Evolutionary conservation across 2,797 vertebrate genomes (phyloP).

Genomic region (Lophius americanus): DNA sequence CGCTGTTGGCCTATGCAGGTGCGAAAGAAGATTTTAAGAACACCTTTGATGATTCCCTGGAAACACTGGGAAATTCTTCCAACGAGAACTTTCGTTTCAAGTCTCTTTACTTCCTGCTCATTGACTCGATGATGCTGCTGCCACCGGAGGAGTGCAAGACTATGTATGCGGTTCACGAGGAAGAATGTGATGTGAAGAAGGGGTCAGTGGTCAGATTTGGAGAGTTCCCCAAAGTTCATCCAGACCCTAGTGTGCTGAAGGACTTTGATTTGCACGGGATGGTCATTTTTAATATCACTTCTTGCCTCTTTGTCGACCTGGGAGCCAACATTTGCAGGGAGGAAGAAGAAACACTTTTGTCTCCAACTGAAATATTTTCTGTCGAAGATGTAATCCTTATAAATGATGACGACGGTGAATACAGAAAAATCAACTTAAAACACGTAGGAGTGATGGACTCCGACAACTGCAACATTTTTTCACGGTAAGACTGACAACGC

Average conservation of each 20-base stretch:
- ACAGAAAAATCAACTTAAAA: slow-evolving; percentile 44
- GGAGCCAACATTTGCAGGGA: background rate
- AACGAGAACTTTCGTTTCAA: slow-evolving; percentile 67
- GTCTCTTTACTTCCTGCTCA: slow-evolving; percentile 72
- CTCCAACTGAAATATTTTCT: slow-evolving; percentile 69
- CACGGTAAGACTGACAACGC: slow-evolving; percentile 52
- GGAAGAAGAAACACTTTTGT: slow-evolving; percentile 13
- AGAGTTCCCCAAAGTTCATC: slow-evolving; percentile 15
- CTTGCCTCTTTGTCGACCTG: slow-evolving; percentile 60
- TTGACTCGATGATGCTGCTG: slow-evolving; percentile 55
- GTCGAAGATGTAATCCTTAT: background rate
- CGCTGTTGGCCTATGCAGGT: slow-evolving; percentile 24
- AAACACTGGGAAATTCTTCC: slow-evolving; percentile 21
- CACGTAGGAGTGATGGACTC: background rate
- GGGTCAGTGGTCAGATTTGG: slow-evolving; percentile 61
- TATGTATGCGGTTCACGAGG: accelerated
- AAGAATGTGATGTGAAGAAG: accelerated
- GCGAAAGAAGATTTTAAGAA: accelerated
- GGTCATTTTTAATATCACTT: slow-evolving; percentile 49
- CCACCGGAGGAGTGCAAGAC: slow-evolving; percentile 12
- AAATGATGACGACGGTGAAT: accelerated
- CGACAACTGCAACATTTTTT: slow-evolving; percentile 46
- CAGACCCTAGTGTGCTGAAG: accelerated
- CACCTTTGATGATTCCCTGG: slow-evolving; percentile 10
- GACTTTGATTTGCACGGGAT: accelerated